Conservation (phyloP, 2,888 invertebrate genomes). For the Pegoplata infirma region DNA sequence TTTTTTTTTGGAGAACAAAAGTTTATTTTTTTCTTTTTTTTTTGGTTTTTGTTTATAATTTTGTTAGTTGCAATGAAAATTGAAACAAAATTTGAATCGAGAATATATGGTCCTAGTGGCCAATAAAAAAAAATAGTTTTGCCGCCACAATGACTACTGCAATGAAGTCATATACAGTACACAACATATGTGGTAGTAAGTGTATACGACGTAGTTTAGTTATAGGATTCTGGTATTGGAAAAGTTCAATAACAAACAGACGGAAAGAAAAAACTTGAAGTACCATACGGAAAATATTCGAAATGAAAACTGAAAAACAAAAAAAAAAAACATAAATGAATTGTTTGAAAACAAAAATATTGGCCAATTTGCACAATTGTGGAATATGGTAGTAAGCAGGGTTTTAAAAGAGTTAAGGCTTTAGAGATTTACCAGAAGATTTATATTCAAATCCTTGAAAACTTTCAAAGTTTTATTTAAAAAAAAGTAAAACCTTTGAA, state of each 20-base stretch:
- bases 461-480: too few species aligned
- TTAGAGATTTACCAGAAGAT: too few species aligned
- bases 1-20: neutral
- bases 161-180: slow-evolving; percentile 44
- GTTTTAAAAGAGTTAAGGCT: too few species aligned
- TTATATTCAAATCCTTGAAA: too few species aligned
- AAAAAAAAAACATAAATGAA: neutral
- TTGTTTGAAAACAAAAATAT: slow-evolving; percentile 27
- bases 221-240: slow-evolving; percentile 2
- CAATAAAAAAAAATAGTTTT: slow-evolving; percentile 57
- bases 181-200: neutral
- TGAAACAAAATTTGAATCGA: slow-evolving; percentile 48
- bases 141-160: slow-evolving; percentile 62
- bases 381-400: slow-evolving; percentile 7
- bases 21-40: too few species aligned
- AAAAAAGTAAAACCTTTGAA: too few species aligned
- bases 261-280: neutral
- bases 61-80: slow-evolving; percentile 46
- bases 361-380: slow-evolving; percentile 37
- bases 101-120: slow-evolving; percentile 38
- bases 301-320: too few species aligned
- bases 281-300: neutral
- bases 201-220: slow-evolving; percentile 10
- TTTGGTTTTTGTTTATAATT: slow-evolving; percentile 4
- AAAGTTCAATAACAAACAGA: slow-evolving; percentile 29